A percentile compares a stretch with the other conserved stretches of the same genome.
Conservation (phyloP, 2,113 vertebrate species). For the Corythaeola cristata region DNA sequence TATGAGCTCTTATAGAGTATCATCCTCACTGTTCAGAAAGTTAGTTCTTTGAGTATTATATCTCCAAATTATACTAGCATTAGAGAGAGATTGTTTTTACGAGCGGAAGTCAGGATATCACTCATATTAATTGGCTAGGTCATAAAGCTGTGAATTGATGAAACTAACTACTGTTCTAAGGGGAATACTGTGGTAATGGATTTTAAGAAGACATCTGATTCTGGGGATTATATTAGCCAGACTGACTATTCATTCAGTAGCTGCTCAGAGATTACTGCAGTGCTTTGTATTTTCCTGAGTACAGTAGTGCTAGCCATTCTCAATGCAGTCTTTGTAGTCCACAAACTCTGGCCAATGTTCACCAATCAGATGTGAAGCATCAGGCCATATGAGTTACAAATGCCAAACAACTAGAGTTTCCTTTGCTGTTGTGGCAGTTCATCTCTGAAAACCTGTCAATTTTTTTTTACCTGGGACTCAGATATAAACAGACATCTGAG, state of each 20-base stretch:
- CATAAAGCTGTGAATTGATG: slow-evolving; percentile 58
- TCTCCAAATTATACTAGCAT: slow-evolving; percentile 44
- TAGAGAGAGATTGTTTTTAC: slow-evolving; percentile 55
- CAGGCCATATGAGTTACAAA: neutral
- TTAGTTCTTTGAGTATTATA: slow-evolving; percentile 37
- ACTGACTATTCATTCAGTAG: neutral
- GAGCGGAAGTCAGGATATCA: slow-evolving; percentile 35
- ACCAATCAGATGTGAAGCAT: neutral
- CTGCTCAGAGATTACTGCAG: neutral
- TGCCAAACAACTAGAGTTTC: neutral
- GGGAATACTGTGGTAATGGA: slow-evolving; percentile 17
- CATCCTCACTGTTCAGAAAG: slow-evolving; percentile 20
- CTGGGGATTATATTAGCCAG: slow-evolving; percentile 31
- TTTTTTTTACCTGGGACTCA: neutral
- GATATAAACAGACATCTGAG: neutral
- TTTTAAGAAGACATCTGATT: slow-evolving; percentile 57
- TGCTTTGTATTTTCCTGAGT: neutral
- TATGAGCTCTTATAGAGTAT: neutral
- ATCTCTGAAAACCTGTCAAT: neutral
- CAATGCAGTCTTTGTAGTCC: neutral
- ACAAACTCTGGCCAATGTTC: neutral
- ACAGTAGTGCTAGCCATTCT: neutral
- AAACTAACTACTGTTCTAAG: slow-evolving; percentile 42
- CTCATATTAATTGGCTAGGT: slow-evolving; percentile 55
- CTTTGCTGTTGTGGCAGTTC: neutral